phyloP scores from a whole-genome alignment of 92 coral and sea anemone genomes.

The Zoanthus solanderi region DNA sequence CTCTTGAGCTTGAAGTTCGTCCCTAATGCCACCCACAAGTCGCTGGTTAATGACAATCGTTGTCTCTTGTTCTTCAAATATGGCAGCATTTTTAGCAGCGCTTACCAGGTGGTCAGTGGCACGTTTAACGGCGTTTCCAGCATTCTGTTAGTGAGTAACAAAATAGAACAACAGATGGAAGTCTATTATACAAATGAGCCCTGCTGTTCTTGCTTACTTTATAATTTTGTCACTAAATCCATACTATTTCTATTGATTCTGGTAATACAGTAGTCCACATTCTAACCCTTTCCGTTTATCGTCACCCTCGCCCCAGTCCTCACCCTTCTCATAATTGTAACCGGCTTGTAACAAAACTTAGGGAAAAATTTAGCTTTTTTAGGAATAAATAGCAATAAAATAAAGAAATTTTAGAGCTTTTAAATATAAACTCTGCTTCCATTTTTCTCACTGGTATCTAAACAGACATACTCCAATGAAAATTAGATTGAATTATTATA shows the following conservation, averaged over 20 bases:
- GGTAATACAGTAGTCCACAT: too few species aligned
- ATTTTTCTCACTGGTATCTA: too few species aligned
- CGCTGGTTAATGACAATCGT: constrained; percentile 96
- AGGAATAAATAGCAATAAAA: too few species aligned
- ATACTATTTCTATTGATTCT: too few species aligned
- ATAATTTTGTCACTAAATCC: background rate
- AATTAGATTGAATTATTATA: too few species aligned
- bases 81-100: constrained; percentile 96
- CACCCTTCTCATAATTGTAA: background rate
- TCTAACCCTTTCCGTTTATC: background rate
- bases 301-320: background rate
- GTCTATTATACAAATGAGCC: background rate
- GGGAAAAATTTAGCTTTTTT: too few species aligned
- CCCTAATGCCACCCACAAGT: constrained; percentile 97
- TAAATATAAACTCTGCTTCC: too few species aligned
- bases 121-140: constrained; percentile 97
- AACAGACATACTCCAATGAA: too few species aligned
- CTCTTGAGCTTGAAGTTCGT: constrained; percentile 97
- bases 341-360: too few species aligned
- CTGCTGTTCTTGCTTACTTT: background rate
- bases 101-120: constrained; percentile 97
- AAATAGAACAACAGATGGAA: background rate
- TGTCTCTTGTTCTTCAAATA: constrained; percentile 98
- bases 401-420: too few species aligned
- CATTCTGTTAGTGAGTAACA: constrained; percentile 63